Evolutionary conservation across 1,140 invertebrate genomes (phyloP).

Genomic region (Limonius californicus): DNA sequence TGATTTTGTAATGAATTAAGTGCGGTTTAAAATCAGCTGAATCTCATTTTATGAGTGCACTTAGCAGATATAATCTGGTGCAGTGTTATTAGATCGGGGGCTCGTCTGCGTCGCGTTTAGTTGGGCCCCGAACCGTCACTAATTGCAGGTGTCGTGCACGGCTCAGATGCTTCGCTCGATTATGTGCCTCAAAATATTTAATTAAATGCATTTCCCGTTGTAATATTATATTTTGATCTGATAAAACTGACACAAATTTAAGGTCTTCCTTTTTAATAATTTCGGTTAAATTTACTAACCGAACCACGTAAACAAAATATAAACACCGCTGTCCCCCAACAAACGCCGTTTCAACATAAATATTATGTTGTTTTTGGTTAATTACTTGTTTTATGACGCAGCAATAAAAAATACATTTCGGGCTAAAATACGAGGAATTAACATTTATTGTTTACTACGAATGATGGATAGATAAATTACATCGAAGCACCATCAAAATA

Average conservation of each 20-base stretch:
- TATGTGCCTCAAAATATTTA: slow-evolving; percentile 37
- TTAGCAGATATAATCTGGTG: neutral
- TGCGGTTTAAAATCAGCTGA: neutral
- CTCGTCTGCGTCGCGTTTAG: slow-evolving; percentile 32
- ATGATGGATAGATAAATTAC: too few relatives aligned
- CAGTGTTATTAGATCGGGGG: neutral
- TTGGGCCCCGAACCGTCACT: slow-evolving; percentile 36
- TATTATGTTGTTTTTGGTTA: too few relatives aligned
- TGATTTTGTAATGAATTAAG: too few relatives aligned
- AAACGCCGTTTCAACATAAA: too few relatives aligned
- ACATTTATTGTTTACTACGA: too few relatives aligned
- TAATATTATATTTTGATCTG: slow-evolving; percentile 26
- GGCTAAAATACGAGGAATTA: too few relatives aligned
- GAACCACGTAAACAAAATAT: neutral
- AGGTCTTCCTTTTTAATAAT: slow-evolving; percentile 16
- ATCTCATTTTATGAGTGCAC: neutral
- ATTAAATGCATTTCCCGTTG: slow-evolving; percentile 38
- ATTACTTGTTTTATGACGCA: too few relatives aligned
- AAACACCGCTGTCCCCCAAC: too few relatives aligned
- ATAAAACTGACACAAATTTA: slow-evolving; percentile 17
- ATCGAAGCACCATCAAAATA: too few relatives aligned
- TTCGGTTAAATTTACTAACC: slow-evolving; percentile 3
- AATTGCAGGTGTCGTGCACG: slow-evolving; percentile 38
- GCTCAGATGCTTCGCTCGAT: slow-evolving; percentile 28
- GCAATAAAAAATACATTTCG: too few relatives aligned